These are phyloP conservation scores for Umimayanthus chanpuru DNA, from an alignment of 92 coral and sea anemone species.

Conservation along the genomic window DNA sequence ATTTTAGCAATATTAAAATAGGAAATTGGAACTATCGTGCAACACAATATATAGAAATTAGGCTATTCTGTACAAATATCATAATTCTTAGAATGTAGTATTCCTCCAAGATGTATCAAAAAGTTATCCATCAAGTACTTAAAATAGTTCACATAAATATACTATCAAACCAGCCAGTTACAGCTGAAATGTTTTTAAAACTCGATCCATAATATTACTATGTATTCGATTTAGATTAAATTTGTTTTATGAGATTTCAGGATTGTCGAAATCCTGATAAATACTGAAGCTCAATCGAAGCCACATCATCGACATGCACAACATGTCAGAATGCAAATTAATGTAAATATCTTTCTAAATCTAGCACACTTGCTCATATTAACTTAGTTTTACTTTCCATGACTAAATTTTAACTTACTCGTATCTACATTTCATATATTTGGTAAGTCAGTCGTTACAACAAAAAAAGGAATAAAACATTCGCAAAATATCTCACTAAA, in stretches of 20 bases:
- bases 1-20: conserved; percentile 88
- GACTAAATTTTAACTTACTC: conserved; percentile 46
- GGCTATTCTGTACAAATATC: conserved; percentile 99
- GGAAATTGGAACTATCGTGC: conserved; percentile 92
- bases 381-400: conserved; percentile 44
- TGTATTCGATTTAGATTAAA: conserved; percentile 50
- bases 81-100: conserved; percentile 87
- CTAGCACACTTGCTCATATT: conserved; percentile 52
- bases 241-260: conserved; percentile 57
- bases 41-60: conserved; percentile 95
- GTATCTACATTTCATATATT: conserved; percentile 41
- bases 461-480: conserved; percentile 43
- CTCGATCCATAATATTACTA: conserved; percentile 51
- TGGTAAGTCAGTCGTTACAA: conserved; percentile 25
- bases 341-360: conserved; percentile 60
- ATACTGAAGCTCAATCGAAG: conserved; percentile 30
- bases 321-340: conserved; percentile 65
- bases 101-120: conserved; percentile 89
- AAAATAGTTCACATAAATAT: conserved; percentile 96
- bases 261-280: conserved; percentile 41
- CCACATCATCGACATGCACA: conserved; percentile 62
- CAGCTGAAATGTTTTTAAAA: conserved; percentile 66
- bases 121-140: conserved; percentile 78
- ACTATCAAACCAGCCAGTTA: conserved; percentile 77
- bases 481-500: conserved; percentile 45